Base-by-base conservation (phyloP, 2,888 invertebrate species). In the Cephus rjabovi region DNA sequence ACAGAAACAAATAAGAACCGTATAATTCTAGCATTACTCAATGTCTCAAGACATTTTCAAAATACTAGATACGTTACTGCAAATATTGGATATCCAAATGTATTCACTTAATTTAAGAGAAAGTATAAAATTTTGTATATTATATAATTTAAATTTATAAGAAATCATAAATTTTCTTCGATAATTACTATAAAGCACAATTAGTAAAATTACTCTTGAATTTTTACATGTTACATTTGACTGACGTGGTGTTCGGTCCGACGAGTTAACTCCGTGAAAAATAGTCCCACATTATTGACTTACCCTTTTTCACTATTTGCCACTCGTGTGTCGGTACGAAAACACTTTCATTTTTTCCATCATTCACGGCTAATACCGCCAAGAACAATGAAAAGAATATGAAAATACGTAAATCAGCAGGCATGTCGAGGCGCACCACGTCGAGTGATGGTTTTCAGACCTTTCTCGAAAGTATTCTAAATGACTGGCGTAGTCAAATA, bases 241-340 rank as follows among this genome's bases (percentile, higher is more conserved):
- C 81, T 86, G 85, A 86, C 86, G 85, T 87, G 85, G 85, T 85
- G 77, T 83, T 81, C 74, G n/a, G n/a, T 33, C 34, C 34, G 74
- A 76, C 69, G 70, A 81, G 69, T 76, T 34, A 71, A 9, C 34
- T 81, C 69, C 35, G 69, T 40, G 73, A 79, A 80, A 79, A 80
- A 71, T 79, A 75, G 75, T 77, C 74, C 69, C 73, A 40, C 75
- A 75, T 79, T 77, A 35, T 80, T 81, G 78, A 82, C 85, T 86
- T 90, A 95, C 95, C 95, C 92, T 94, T 93, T 87, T 92, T 91
- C 9, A 95, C 93, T 80, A 92, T 92, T 89, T 95, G 94, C 95
- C 95, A 95, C 86, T 95, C 94, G 12, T 92, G 90, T 2, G 95
- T 94, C 23, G 95, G 92, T 34, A 94, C 90, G 90, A 95, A 95